Conservation (phyloP, 2,888 invertebrate species). For the Pollenia angustigena region DNA sequence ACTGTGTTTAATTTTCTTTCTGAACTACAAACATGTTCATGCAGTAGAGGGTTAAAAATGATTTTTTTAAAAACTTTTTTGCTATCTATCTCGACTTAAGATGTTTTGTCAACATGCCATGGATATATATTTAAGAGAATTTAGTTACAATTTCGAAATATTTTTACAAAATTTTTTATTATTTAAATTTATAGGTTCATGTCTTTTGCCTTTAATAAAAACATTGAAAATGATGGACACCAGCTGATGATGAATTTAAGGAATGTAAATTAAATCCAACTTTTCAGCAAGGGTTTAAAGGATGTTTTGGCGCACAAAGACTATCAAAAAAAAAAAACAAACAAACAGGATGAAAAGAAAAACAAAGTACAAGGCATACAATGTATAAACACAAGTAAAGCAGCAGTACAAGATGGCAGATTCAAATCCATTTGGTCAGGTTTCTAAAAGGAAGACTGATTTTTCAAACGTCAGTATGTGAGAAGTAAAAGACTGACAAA, state of each 20-base stretch:
- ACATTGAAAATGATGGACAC: constrained; percentile 56
- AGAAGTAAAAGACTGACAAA: constrained; percentile 10
- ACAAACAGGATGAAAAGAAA: constrained; percentile 19
- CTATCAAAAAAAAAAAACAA: constrained; percentile 2
- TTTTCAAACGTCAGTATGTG: constrained; percentile 43
- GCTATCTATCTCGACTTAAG: too few species aligned
- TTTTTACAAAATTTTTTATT: constrained; percentile 13
- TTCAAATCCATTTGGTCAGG: constrained; percentile 38
- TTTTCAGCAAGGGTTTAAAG: constrained; percentile 65
- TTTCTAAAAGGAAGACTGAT: constrained; percentile 25
- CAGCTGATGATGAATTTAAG: constrained; percentile 45
- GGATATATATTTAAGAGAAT: too few species aligned
- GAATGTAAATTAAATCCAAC: constrained; percentile 62
- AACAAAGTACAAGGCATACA: neutral
- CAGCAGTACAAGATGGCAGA: neutral
- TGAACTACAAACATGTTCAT: too few species aligned
- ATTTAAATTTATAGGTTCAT: constrained; percentile 23
- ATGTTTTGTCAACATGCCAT: too few species aligned
- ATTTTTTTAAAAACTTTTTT: too few species aligned
- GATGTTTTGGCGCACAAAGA: constrained; percentile 40
- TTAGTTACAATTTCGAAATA: too few species aligned
- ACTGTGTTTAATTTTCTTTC: too few species aligned
- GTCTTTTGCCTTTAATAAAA: too few species aligned
- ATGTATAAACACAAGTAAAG: constrained; percentile 35
- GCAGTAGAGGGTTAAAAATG: too few species aligned